These are phyloP conservation scores for Hemibagrus wyckioides DNA, from an alignment of 2,113 vertebrate species.

Conservation along the genomic window DNA sequence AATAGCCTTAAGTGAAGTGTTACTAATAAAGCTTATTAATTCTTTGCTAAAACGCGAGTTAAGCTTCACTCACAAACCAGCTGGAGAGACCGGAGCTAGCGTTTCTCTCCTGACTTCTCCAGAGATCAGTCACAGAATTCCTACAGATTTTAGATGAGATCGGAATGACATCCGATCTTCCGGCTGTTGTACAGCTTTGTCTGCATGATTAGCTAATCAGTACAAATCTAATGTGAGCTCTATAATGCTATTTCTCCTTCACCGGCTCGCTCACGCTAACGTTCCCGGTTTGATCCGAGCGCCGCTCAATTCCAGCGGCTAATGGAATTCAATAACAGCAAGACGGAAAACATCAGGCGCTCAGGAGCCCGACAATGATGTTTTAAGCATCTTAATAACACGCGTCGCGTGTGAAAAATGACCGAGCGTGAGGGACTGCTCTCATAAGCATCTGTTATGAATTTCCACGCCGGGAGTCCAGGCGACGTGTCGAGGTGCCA, in stretches of 20 bases:
- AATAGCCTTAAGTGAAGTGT: neutral
- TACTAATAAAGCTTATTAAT: neutral
- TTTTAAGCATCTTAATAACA: conserved; percentile 33
- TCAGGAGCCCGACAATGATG: conserved; percentile 3
- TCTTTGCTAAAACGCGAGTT: neutral
- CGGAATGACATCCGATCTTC: neutral
- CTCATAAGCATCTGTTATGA: conserved; percentile 42
- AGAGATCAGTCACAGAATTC: neutral
- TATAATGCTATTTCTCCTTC: neutral
- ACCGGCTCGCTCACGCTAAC: neutral
- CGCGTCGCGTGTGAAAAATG: conserved; percentile 15
- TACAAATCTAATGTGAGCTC: neutral
- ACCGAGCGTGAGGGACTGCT: conserved; percentile 3
- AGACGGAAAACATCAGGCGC: neutral
- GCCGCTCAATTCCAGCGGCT: neutral
- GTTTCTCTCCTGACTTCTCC: neutral
- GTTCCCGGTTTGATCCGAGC: neutral
- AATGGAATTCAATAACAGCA: conserved; percentile 19
- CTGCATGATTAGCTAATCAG: conserved; percentile 3
- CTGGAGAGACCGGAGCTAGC: neutral
- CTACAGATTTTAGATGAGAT: neutral
- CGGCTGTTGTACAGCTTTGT: neutral
- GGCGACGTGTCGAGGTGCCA: conserved; percentile 18
- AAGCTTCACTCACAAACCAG: neutral
- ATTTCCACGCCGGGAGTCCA: conserved; percentile 20